Conservation (phyloP, 2,113 vertebrate species). For the Grus americana region DNA sequence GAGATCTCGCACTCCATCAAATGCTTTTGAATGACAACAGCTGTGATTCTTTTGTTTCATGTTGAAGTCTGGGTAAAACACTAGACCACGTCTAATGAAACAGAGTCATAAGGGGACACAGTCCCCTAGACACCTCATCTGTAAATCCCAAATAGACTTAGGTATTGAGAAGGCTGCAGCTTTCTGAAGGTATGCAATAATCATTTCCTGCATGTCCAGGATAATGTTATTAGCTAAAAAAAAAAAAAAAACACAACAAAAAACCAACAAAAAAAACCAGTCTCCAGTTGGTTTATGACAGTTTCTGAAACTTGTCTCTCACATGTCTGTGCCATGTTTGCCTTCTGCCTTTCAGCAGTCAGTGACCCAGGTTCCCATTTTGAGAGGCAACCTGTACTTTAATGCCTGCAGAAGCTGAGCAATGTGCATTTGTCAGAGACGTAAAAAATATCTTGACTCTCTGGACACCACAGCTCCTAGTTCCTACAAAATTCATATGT, state of each 20-base stretch:
- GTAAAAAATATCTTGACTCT: not conserved
- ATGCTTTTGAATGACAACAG: not conserved
- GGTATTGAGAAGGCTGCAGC: not conserved
- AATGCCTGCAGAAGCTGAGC: not conserved
- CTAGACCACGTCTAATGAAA: not conserved
- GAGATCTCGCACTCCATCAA: not conserved
- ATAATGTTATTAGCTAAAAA: not conserved
- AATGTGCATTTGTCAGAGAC: not conserved
- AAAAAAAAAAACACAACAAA: not conserved
- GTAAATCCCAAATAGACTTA: not conserved
- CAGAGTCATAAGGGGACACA: not conserved
- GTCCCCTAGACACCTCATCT: not conserved
- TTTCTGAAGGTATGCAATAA: not conserved
- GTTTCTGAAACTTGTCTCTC: not conserved
- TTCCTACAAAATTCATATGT: not conserved
- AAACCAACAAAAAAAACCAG: not conserved
- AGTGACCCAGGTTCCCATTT: not conserved
- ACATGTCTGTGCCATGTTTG: not conserved
- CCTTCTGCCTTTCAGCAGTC: not conserved
- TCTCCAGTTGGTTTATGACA: not conserved
- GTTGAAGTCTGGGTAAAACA: not conserved
- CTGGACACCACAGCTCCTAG: not conserved
- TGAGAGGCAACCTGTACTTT: not conserved
- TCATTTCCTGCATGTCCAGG: not conserved
- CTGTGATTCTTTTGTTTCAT: not conserved